phyloP scores from a whole-genome alignment of 2,888 invertebrate species.

The Melanotus villosus region DNA sequence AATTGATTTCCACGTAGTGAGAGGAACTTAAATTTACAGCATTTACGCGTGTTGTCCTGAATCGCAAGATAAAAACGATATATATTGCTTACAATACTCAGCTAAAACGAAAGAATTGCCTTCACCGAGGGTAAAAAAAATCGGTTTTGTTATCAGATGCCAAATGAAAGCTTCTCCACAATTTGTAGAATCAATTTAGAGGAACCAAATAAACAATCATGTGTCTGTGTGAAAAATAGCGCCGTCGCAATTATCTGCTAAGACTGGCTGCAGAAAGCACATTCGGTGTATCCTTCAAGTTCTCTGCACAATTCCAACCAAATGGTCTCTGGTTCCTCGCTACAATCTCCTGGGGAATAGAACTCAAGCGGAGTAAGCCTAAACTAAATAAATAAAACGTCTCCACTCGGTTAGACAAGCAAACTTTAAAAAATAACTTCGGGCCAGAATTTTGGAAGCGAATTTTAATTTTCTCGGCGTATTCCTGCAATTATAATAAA shows the following conservation, averaged over 20 bases:
- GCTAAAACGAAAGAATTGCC: background rate
- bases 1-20: too few relatives aligned
- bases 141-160: background rate
- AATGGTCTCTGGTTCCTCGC: slow-evolving; percentile 30
- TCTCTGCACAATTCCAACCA: slow-evolving; percentile 30
- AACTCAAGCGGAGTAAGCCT: slow-evolving; percentile 25
- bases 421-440: slow-evolving; percentile 23
- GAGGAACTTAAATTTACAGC: background rate
- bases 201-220: slow-evolving; percentile 24
- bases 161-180: background rate
- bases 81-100: background rate
- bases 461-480: background rate
- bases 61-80: background rate
- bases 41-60: background rate
- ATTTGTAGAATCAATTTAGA: slow-evolving; percentile 32
- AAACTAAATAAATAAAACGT: slow-evolving; percentile 36
- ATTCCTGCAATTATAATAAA: background rate
- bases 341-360: slow-evolving; percentile 31
- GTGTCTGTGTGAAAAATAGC: slow-evolving; percentile 16
- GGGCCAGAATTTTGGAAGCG: background rate
- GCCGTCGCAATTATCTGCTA: slow-evolving; percentile 29
- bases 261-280: slow-evolving; percentile 35
- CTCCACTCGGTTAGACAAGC: slow-evolving; percentile 12
- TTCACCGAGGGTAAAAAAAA: too few relatives aligned
- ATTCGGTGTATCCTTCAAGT: slow-evolving; percentile 29